Base-by-base conservation (phyloP, 2,888 invertebrate species). In the Andrena hattorfiana region DNA sequence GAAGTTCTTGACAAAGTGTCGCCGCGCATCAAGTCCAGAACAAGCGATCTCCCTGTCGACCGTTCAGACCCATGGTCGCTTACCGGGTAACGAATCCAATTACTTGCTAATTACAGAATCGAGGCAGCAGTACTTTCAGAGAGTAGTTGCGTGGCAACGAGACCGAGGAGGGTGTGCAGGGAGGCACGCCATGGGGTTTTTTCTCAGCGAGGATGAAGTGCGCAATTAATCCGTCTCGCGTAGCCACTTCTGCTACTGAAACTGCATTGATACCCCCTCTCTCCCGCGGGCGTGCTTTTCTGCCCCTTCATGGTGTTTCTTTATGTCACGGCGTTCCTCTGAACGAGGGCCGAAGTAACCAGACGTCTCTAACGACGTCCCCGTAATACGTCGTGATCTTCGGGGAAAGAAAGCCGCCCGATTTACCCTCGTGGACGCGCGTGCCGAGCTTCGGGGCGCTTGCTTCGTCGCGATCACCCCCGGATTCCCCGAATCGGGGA, bases 151-250 rank as follows among this genome's bases (percentile, higher is more conserved):
- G 75, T 73, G 79, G 79, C 67, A 74, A 71, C 62, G 54, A 60
- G n/a, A 32, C 48, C 74, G 54, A 49, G 66, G 10, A 56, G 56
- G 56, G 66, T 76, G 51, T 63, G 49, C 51, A 26, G 32, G 72
- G 54, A 69, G 64, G 78, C 64, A 78, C 64, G 75, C 69, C 69
- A 75, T 75, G 79, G 83, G 59, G 78, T 56, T 84, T 85, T 86
- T 84, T 88, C 89, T 85, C 85, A 74, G 83, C 77, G 85, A 84
- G 87, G 86, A 87, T 90, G 85, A 87, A 91, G 91, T 91, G 88
- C 88, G 90, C 91, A 92, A 92, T 92, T 91, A 91, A 89, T 88
- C 84, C 86, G 91, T 91, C 91, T 91, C 91, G 89, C 85, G 88
- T 84, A 87, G 85, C 74, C 85, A 86, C 85, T 86, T 85, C 74